These are phyloP conservation scores for Rhagologus leucostigma DNA, from an alignment of 2,113 vertebrate genomes.

Conservation along the genomic window DNA sequence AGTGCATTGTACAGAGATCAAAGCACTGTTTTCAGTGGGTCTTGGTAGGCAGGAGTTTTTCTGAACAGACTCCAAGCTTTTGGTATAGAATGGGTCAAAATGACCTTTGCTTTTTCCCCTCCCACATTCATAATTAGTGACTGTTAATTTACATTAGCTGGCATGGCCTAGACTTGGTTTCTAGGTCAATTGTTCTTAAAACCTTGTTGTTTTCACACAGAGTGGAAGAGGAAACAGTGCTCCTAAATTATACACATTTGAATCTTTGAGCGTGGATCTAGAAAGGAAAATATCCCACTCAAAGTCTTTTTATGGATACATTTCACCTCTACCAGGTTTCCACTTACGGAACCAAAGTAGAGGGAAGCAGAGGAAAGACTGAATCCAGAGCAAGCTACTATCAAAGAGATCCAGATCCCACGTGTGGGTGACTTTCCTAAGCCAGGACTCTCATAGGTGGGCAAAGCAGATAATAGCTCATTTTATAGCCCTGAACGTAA, in stretches of 20 bases:
- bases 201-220: neutral
- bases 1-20: constrained; percentile 53
- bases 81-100: constrained; percentile 51
- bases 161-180: neutral
- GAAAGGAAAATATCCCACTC: neutral
- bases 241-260: neutral
- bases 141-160: neutral
- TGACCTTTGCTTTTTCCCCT: constrained; percentile 1
- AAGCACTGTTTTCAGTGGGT: constrained; percentile 18
- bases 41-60: constrained; percentile 35
- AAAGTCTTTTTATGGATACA: neutral
- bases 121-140: neutral
- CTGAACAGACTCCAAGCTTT: constrained; percentile 58
- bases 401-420: neutral
- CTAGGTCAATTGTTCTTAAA: neutral
- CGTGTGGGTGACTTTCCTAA: neutral
- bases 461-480: neutral
- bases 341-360: neutral
- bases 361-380: neutral
- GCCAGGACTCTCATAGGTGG: neutral
- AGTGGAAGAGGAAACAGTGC: neutral
- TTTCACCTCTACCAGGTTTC: neutral
- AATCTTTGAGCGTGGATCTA: neutral
- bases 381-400: neutral
- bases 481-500: neutral